Conservation (phyloP, 2,888 invertebrate species). For the Aporophyla lueneburgensis region DNA sequence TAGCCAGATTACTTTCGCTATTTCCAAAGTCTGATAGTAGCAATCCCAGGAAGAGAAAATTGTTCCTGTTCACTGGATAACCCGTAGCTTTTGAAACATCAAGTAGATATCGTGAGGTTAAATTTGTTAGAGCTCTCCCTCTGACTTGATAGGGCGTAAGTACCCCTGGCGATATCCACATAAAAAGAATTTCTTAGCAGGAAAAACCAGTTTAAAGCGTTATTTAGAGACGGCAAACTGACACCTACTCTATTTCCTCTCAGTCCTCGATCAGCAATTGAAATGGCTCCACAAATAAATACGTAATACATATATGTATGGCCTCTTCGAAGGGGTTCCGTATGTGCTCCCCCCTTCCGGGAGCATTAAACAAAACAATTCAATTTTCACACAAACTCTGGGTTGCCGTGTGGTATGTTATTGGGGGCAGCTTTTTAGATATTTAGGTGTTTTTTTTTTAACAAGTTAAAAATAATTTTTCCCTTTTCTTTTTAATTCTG, state of each 20-base stretch:
- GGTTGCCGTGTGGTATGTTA: slow-evolving; percentile 51
- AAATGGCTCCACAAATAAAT: slow-evolving; percentile 49
- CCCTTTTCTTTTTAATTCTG: background rate
- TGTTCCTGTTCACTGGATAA: background rate
- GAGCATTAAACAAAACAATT: slow-evolving; percentile 69
- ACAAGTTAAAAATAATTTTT: background rate
- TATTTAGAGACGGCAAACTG: slow-evolving; percentile 7
- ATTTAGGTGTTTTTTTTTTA: background rate
- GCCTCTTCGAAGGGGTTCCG: slow-evolving; percentile 26
- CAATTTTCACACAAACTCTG: slow-evolving; percentile 64
- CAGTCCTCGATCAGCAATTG: slow-evolving; percentile 48
- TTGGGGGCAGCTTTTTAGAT: background rate
- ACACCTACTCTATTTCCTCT: slow-evolving; percentile 21
- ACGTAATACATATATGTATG: slow-evolving; percentile 53
- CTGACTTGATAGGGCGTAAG: background rate
- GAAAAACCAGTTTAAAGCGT: slow-evolving; percentile 4
- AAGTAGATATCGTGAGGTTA: too few relatives aligned
- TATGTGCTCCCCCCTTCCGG: slow-evolving; percentile 42
- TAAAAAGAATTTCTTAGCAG: slow-evolving; percentile 20
- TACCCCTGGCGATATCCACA: slow-evolving; percentile 1
- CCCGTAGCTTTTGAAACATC: background rate
- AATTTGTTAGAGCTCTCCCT: background rate
- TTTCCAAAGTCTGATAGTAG: background rate
- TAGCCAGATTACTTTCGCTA: background rate
- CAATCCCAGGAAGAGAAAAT: too few relatives aligned